Evolutionary conservation across 2,797 vertebrate genomes (phyloP).

Genomic region (Leucoraja ocellata): DNA sequence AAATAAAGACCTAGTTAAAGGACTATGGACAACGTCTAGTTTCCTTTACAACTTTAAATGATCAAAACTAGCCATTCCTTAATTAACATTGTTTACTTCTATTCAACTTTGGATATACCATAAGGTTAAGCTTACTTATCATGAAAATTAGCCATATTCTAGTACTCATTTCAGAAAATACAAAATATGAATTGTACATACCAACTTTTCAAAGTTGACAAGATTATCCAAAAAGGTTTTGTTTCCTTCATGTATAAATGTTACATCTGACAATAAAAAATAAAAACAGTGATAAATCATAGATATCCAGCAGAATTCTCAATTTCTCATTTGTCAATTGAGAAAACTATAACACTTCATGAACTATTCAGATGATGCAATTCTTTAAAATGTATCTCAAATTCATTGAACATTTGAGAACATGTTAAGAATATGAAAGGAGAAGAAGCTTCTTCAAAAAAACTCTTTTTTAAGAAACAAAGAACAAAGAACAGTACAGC

Average conservation of each 20-base stretch:
- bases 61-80: neutral
- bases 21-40: no score
- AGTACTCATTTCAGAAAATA: neutral
- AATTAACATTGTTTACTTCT: neutral
- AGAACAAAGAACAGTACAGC: no score
- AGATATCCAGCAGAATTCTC: neutral
- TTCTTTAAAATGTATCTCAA: neutral
- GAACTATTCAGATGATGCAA: neutral
- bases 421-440: no score
- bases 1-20: no score
- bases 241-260: constrained; percentile 96
- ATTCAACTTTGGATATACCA: neutral
- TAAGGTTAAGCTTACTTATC: neutral
- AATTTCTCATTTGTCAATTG: neutral
- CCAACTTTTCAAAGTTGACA: constrained; percentile 97
- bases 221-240: constrained; percentile 95
- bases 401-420: neutral
- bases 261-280: constrained; percentile 69
- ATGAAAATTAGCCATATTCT: neutral
- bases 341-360: neutral
- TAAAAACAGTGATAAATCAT: neutral
- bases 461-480: neutral
- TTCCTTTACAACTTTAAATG: neutral
- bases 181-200: constrained; percentile 55
- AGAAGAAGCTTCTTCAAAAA: no score